Evolutionary conservation across 2,888 invertebrate genomes (phyloP), one percentile per base, ranked within the genome.

Genomic region (Tetrapedia diversipes): DNA sequence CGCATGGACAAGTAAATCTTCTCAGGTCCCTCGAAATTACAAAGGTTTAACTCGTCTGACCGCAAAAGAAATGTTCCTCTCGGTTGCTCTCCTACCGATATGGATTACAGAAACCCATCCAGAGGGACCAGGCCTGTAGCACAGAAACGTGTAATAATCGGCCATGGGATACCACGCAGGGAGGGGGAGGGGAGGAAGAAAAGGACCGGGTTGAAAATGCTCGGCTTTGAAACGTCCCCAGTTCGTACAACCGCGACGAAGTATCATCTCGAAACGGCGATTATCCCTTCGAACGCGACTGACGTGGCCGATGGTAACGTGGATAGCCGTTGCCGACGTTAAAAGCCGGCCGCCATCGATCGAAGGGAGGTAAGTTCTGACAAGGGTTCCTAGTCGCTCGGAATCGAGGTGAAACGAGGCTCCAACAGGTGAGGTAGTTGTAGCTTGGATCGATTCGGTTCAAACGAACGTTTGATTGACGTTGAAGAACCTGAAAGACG

Each of bases 271-370:
- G 54, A 24, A 34, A 47, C 49, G 64, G 39, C 51, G 64, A 71
- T 71, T 71, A 71, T 64, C 70, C 51, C 32, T 57, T 71, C 47
- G 64, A 64, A 34, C n/a, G 22, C 56, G 56, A 49, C n/a, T 47
- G 63, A 54, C 63, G 70, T 56, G 45, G 1, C n/a, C 19, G 22
- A n/a, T n/a, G n/a, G 57, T 49, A 47, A 47, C 24, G 11, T 32
- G 34, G 19, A 29, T 19, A 8, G 45, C 19, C 29, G 45, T 8
- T 29, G 43, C 10, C 39, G 32, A 39, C 39, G 43, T 32, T 53
- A 34, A 60, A 60, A 41, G 47, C 49, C 16, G 67, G 11, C 49
- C 49, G 16, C 27, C 49, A 39, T 4, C 41, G 27, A 27, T 14
- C 19, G 27, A 37, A 39, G 19, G 32, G 4, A 10, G 29, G 32